phyloP scores from a whole-genome alignment of 37 sponge, comb jelly and placozoan species.

The Tethya wilhelma region DNA sequence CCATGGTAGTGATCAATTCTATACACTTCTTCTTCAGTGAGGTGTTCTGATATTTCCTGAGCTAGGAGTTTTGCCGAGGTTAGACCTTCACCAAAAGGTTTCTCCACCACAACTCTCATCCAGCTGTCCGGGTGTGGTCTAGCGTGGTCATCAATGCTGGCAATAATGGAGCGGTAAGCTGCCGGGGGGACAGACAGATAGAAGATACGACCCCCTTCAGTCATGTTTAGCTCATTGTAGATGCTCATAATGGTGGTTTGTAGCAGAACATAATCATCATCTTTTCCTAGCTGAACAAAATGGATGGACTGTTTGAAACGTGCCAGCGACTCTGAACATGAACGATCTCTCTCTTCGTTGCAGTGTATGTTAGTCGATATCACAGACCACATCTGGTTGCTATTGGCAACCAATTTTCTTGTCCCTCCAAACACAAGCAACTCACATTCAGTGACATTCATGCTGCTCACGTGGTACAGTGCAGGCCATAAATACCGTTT shows the following conservation, averaged over 20 bases:
- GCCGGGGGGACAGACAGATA: constrained; percentile 86
- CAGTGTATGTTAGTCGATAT: background rate
- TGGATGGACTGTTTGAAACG: background rate
- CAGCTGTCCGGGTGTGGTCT: constrained; percentile 5
- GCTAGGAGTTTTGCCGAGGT: constrained; percentile 50
- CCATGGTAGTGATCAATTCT: constrained; percentile 88
- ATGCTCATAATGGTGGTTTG: background rate
- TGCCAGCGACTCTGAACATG: background rate
- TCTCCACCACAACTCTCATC: constrained; percentile 72
- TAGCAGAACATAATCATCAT: constrained; percentile 41
- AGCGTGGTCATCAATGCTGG: constrained; percentile 39
- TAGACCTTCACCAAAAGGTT: constrained; percentile 77
- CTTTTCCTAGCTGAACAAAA: constrained; percentile 42
- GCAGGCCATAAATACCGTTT: constrained; percentile 80
- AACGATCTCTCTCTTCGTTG: background rate
- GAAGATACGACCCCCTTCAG: constrained; percentile 57
- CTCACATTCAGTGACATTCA: background rate
- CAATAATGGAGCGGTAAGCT: constrained; percentile 49
- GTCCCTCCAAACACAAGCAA: constrained; percentile 35
- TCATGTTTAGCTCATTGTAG: background rate
- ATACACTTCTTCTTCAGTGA: constrained; percentile 67
- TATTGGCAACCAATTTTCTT: constrained; percentile 6
- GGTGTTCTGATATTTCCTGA: constrained; percentile 15
- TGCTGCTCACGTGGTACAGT: constrained; percentile 17
- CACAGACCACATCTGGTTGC: background rate